Conservation (phyloP, 2,113 vertebrate genomes). For the Thalassoma bifasciatum region DNA sequence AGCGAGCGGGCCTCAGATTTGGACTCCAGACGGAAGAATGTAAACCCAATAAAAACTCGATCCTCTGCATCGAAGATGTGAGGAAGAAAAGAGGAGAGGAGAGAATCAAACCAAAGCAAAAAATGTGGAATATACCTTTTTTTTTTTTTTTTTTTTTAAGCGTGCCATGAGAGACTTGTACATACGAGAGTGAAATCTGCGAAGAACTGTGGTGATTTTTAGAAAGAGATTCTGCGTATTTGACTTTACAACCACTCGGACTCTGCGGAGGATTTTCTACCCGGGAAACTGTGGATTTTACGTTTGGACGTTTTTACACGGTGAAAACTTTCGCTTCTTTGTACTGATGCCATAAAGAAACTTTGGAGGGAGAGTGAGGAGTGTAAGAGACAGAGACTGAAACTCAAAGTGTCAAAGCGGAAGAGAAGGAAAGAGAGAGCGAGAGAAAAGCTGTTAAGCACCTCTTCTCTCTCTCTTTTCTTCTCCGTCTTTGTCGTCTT, state of each 20-base stretch:
- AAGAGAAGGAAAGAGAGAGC: conserved; percentile 21
- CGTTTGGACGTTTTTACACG: conserved; percentile 7
- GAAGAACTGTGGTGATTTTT: conserved; percentile 57
- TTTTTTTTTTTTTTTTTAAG: too few species aligned
- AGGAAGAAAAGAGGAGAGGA: conserved; percentile 32
- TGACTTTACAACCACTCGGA: conserved; percentile 58
- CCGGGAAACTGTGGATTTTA: conserved; percentile 49
- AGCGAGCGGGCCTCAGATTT: conserved; percentile 32
- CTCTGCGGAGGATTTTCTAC: conserved; percentile 8
- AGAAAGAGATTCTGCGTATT: conserved; percentile 45
- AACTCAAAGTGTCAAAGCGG: conserved; percentile 34
- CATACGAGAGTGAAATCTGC: conserved; percentile 47
- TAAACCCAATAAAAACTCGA: conserved; percentile 39
- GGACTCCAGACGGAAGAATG: conserved; percentile 72
- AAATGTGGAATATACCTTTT: conserved; percentile 37
- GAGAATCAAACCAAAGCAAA: conserved; percentile 67
- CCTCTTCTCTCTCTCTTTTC: too few species aligned
- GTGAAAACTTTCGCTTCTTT: conserved; percentile 14
- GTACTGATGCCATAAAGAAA: conserved; percentile 17
- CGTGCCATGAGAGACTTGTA: conserved; percentile 60
- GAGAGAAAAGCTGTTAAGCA: too few species aligned
- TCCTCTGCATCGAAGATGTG: conserved; percentile 50
- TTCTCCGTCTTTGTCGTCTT: not conserved
- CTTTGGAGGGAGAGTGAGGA: conserved; percentile 20
- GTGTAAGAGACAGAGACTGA: conserved; percentile 26